These are phyloP conservation scores for Ichneumoninae sp. DNA, from an alignment of 2,888 invertebrate species.

Conservation along the genomic window DNA sequence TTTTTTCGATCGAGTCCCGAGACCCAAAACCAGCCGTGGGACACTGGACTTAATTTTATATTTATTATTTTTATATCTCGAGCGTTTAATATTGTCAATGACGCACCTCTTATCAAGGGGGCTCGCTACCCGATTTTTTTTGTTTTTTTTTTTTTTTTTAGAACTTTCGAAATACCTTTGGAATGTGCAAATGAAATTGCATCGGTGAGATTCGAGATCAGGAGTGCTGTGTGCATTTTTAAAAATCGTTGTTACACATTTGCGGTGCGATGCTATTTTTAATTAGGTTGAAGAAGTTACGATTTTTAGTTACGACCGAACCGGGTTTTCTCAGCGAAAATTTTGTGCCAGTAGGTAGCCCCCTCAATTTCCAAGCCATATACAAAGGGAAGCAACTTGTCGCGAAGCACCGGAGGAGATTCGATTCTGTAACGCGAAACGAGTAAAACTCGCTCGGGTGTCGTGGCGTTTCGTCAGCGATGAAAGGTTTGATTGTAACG, in stretches of 20 bases:
- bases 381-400: constrained; percentile 57
- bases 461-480: no score
- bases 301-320: neutral
- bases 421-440: neutral
- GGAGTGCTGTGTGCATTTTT: constrained; percentile 19
- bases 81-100: constrained; percentile 77
- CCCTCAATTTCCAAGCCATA: constrained; percentile 58
- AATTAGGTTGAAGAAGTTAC: neutral
- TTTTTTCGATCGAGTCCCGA: constrained; percentile 11
- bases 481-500: neutral
- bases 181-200: neutral
- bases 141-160: neutral
- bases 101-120: constrained; percentile 69
- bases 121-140: constrained; percentile 48
- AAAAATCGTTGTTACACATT: neutral
- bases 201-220: neutral
- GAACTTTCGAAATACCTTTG: constrained; percentile 27
- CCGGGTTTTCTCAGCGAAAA: neutral
- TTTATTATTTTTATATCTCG: constrained; percentile 68
- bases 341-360: constrained; percentile 35
- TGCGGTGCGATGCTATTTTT: neutral
- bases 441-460: no score
- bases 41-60: constrained; percentile 70
- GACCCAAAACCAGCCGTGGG: constrained; percentile 60
- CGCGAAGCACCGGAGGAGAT: constrained; percentile 40